Base-by-base conservation (phyloP, 1,140 invertebrate species). In the Nymphalis io region DNA sequence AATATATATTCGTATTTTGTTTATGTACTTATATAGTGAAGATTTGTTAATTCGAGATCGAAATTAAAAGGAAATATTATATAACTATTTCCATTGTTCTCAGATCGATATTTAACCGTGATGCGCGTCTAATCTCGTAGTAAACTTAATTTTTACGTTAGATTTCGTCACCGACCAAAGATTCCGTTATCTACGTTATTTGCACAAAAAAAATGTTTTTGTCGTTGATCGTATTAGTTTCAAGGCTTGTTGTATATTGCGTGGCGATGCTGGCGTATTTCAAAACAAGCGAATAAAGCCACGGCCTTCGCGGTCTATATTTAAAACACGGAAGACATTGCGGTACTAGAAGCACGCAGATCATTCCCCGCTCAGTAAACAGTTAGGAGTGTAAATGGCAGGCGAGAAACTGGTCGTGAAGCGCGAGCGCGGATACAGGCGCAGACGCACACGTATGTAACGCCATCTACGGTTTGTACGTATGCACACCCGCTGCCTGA, bases 241-340 rank as follows among this genome's bases (percentile, higher is more conserved):
- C 81, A 83, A 85, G 83, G 83, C 79, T 82, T 73, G 73, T 68
- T 73, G 69, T 73, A 72, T 75, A 72, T 73, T 75, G 73, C 70
- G 72, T 70, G 75, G 70, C 74, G 27, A 33, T 67, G 71, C 71
- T 73, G 75, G 74, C 73, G 75, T 78, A 74, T 84, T 87, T 82
- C 74, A 81, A 81, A 76, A 74, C 75, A 69, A 75, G 75, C 83
- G 76, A 84, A 87, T 84, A 82, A 84, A 82, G 78, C 66, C 73
- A 59, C 80, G 87, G 81, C 89, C 89, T 91, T 91, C 88, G 80
- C 78, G 74, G 66, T 80, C 89, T 91, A 91, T 88, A 91, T 91
- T 87, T 91, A 89, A 79, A 85, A 90, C 84, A 80, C 89, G 89
- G 89, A 91, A 91, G 87, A 81, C 83, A 84, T 82, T 87, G 84